phyloP scores from a whole-genome alignment of 2,888 invertebrate species.

The Agriopis leucophaearia region DNA sequence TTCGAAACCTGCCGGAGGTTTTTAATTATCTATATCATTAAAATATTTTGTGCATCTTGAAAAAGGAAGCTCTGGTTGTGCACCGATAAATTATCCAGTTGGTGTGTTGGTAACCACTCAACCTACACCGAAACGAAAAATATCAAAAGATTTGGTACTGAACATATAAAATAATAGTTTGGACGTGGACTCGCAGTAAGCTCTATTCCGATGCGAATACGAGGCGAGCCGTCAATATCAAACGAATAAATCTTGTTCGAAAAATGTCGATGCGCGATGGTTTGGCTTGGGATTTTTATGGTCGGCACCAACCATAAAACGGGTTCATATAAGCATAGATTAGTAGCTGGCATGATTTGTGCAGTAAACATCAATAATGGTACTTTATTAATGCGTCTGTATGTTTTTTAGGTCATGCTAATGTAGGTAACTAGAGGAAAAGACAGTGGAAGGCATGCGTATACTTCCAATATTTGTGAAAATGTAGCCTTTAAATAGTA shows the following conservation, averaged over 20 bases:
- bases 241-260: conserved; percentile 44
- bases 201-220: conserved; percentile 40
- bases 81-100: too few species aligned
- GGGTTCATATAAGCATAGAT: conserved; percentile 5
- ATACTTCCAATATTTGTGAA: too few species aligned
- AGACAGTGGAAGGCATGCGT: background rate
- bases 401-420: background rate
- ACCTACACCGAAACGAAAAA: background rate
- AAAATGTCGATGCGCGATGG: conserved; percentile 40
- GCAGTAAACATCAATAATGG: background rate
- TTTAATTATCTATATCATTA: too few species aligned
- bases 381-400: background rate
- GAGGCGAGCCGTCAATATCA: conserved; percentile 44
- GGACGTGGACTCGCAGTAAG: conserved; percentile 33
- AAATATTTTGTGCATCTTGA: too few species aligned
- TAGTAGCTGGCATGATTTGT: background rate
- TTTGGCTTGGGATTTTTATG: conserved; percentile 24
- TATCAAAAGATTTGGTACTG: conserved; percentile 11
- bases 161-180: background rate
- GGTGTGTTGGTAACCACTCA: background rate
- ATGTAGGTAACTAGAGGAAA: background rate
- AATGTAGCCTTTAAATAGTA: too few species aligned
- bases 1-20: too few species aligned
- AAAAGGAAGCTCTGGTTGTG: too few species aligned
- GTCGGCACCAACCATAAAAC: conserved; percentile 10